phyloP scores from a whole-genome alignment of 2,113 vertebrate genomes.

The Todiramphus chloris region DNA sequence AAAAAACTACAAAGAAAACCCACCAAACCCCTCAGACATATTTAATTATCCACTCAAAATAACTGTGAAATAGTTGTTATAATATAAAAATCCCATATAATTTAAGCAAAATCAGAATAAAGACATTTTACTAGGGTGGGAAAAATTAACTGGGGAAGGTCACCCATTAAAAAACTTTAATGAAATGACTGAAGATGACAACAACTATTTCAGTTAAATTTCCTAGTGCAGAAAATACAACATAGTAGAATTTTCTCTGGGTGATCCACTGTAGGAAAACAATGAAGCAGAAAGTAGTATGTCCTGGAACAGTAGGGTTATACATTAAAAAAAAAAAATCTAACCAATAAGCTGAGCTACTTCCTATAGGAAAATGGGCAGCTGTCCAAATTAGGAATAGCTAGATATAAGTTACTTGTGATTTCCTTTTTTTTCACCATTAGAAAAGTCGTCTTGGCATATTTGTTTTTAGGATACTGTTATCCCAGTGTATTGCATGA shows the following conservation, averaged over 20 bases:
- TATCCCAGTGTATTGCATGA: neutral
- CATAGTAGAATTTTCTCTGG: neutral
- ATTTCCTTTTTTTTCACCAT: neutral
- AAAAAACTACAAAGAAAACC: no score
- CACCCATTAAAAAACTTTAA: neutral
- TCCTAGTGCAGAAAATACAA: neutral
- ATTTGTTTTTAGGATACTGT: neutral
- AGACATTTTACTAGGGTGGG: neutral
- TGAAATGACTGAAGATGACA: neutral
- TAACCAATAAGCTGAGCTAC: neutral
- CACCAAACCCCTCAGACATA: neutral
- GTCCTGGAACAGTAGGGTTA: neutral
- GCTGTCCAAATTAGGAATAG: neutral
- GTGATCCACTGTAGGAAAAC: neutral
- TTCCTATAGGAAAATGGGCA: neutral
- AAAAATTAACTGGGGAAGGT: neutral
- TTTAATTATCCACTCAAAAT: neutral
- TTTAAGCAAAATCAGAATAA: neutral
- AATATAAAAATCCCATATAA: neutral
- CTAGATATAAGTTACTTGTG: neutral
- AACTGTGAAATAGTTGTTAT: neutral
- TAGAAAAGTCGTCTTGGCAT: neutral
- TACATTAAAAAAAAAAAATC: neutral
- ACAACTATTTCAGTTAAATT: neutral
- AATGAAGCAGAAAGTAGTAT: neutral